phyloP scores from a whole-genome alignment of 1,140 invertebrate genomes.

The Oedothorax gibbosus region DNA sequence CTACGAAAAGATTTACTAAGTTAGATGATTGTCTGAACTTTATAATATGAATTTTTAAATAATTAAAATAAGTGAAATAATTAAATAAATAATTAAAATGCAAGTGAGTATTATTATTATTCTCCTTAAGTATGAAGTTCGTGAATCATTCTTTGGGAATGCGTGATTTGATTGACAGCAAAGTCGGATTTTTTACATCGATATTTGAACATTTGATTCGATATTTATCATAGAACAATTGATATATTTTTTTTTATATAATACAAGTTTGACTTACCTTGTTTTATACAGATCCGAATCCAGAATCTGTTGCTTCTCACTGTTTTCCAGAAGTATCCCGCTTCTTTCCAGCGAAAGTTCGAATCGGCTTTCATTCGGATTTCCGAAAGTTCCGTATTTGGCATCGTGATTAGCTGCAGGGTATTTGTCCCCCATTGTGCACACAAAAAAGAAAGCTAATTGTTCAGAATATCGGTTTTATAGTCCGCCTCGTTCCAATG shows the following conservation, averaged over 20 bases:
- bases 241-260: not conserved
- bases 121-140: no score
- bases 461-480: slow-evolving; percentile 26
- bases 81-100: no score
- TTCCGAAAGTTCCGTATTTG: slow-evolving; percentile 50
- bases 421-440: slow-evolving; percentile 41
- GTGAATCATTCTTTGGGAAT: no score
- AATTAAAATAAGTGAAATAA: no score
- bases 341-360: not conserved
- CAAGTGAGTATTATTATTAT: no score
- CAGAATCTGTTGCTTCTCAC: slow-evolving; percentile 28
- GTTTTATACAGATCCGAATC: not conserved
- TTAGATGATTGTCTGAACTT: no score
- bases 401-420: slow-evolving; percentile 29
- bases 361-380: not conserved
- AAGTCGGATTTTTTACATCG: no score
- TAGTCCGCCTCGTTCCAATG: not conserved
- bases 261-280: slow-evolving; percentile 4
- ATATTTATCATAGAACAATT: no score
- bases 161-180: no score
- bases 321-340: not conserved
- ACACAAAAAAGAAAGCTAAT: slow-evolving; percentile 19
- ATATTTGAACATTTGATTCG: no score
- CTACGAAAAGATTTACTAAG: no score
- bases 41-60: no score